phyloP scores from a whole-genome alignment of 1,140 invertebrate species.

The Drosophila tropicalis region DNA sequence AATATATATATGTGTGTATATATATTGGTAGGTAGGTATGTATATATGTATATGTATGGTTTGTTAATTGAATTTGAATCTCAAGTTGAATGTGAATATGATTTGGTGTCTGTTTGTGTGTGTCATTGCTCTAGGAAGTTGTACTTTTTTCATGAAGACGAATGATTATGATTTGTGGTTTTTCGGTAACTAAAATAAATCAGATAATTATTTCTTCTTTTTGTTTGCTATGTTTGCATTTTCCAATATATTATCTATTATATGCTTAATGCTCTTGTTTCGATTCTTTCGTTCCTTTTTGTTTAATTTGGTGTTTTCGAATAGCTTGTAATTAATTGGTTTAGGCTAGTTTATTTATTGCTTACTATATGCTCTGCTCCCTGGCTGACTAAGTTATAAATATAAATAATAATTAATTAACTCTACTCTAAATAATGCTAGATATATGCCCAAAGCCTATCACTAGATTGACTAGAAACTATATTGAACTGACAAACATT shows the following conservation, averaged over 20 bases:
- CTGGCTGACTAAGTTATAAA: slow-evolving; percentile 55
- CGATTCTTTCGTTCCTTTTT: slow-evolving; percentile 10
- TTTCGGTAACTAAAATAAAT: slow-evolving; percentile 52
- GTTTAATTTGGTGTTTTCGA: slow-evolving; percentile 18
- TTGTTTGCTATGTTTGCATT: too few species aligned
- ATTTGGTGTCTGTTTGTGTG: slow-evolving; percentile 31
- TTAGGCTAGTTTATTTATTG: slow-evolving; percentile 52
- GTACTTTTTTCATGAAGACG: slow-evolving; percentile 74
- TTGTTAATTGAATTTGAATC: slow-evolving; percentile 58
- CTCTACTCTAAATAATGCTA: slow-evolving; percentile 35
- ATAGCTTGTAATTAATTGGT: slow-evolving; percentile 30
- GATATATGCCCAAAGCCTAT: slow-evolving; percentile 22
- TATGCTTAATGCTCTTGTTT: not conserved
- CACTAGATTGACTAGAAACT: slow-evolving; percentile 48
- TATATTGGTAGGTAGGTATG: slow-evolving; percentile 3
- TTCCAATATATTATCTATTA: not conserved
- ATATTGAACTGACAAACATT: slow-evolving; percentile 53
- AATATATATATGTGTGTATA: slow-evolving; percentile 24
- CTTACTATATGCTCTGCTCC: slow-evolving; percentile 51
- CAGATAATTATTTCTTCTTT: not conserved
- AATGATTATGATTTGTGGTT: slow-evolving; percentile 68
- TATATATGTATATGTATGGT: slow-evolving; percentile 19
- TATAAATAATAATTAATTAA: slow-evolving; percentile 31
- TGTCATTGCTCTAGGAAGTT: slow-evolving; percentile 57
- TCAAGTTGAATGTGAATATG: slow-evolving; percentile 53